phyloP scores from a whole-genome alignment of 2,797 vertebrate genomes.

The Mycteria americana region DNA sequence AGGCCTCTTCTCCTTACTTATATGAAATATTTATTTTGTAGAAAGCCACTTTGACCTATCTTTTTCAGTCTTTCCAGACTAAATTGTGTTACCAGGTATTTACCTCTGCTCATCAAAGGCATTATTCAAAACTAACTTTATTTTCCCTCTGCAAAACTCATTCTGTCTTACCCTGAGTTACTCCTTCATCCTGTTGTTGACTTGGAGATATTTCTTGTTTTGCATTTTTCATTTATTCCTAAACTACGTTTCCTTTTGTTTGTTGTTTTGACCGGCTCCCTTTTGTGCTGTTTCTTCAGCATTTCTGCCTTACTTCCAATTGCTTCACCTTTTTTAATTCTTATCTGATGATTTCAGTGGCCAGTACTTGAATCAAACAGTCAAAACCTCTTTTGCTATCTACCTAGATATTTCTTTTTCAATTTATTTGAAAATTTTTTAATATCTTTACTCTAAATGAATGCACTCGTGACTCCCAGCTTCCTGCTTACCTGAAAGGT shows the following conservation, averaged over 20 bases:
- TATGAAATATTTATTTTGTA: not conserved
- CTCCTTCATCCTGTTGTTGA: not conserved
- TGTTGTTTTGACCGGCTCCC: not conserved
- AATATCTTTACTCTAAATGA: not conserved
- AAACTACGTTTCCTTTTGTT: not conserved
- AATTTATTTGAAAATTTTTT: not conserved
- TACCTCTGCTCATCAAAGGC: not conserved
- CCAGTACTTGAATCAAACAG: not conserved
- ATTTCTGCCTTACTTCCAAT: not conserved
- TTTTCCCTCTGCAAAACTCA: not conserved
- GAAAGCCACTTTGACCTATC: not conserved
- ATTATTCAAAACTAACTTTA: not conserved
- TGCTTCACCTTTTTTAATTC: not conserved
- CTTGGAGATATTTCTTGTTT: not conserved
- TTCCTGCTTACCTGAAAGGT: not conserved
- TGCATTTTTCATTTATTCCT: not conserved
- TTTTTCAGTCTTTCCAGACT: not conserved
- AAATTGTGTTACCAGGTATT: not conserved
- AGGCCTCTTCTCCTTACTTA: not conserved
- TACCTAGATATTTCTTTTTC: not conserved
- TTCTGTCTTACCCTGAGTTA: not conserved
- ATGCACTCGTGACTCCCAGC: not conserved
- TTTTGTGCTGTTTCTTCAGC: not conserved
- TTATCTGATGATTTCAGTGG: not conserved
- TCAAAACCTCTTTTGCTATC: not conserved